Base-by-base conservation (phyloP, 2,888 invertebrate genomes). In the Exephanes ischioxanthus region DNA sequence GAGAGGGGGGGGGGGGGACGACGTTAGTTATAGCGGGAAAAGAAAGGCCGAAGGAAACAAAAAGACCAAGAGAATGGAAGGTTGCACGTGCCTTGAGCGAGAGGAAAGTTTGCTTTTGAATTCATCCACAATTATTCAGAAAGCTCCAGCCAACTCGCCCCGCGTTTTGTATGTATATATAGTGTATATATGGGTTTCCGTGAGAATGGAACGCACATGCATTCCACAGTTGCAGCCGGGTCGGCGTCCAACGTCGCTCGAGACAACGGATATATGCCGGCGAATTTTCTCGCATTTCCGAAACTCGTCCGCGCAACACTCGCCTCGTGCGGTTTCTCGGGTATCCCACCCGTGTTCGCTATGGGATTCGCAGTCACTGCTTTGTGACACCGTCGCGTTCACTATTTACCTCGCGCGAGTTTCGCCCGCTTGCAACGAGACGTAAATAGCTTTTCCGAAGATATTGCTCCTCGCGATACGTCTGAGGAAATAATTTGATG, bases 261-360 rank as follows among this genome's bases (percentile, higher is more conserved):
- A 30, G 61, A 48, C 73, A 48, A 61, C 73, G 73, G 73, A 61
- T 45, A 33, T 73, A 7, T 22, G 16, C 3, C 19, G 22, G 33
- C 61, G 45, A 61, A 73, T 48, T 41, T 26, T 30, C 73, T 26
- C 26, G 61, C 73, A 26, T 48, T 58, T 45, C 61, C 61, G 73
- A 61, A 73, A 61, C 26, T 73, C 37, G 48, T 16, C 61, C 61
- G n/a, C 22, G 19, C 37, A 45, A 19, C 30, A 26, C 45, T 61
- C 61, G 45, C 45, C 55, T 41, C 58, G 55, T 45, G 30, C 33
- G 41, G 19, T 30, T 45, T n/a, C 37, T 26, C 58, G 58, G 58
- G 26, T 26, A 1, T 58, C 26, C 14, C 22, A 3, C 11, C 11
- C 11, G 22, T 0, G 22, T 14, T 26, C 5, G 26, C 26, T 11